These are phyloP conservation scores for Gopherus flavomarginatus DNA, from an alignment of 2,113 vertebrate genomes.

Conservation along the genomic window DNA sequence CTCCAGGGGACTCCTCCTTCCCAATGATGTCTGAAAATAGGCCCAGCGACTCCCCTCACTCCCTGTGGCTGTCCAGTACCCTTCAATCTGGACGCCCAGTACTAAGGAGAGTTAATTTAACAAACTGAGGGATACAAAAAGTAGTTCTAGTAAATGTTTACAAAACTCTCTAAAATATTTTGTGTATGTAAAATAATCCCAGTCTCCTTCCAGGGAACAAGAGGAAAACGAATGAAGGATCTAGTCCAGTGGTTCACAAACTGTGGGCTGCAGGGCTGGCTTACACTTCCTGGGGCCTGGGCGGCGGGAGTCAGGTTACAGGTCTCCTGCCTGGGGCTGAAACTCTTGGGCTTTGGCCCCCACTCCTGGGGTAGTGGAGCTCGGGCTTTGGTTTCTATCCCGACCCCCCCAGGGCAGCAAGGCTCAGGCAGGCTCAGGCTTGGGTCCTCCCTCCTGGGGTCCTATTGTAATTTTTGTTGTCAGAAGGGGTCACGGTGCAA, in stretches of 20 bases:
- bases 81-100: background rate
- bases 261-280: no score
- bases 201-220: background rate
- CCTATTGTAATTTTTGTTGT: no score
- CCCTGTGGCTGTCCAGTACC: background rate
- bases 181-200: background rate
- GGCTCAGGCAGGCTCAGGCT: no score
- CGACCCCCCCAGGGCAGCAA: no score
- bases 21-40: background rate
- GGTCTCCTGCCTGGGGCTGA: no score
- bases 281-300: no score
- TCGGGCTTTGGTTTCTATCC: no score
- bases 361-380: no score
- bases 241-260: background rate
- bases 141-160: background rate
- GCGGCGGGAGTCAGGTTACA: no score
- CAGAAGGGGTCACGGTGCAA: no score
- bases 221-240: background rate
- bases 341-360: no score
- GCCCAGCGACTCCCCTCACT: background rate
- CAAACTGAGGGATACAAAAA: background rate
- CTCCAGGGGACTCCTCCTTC: background rate
- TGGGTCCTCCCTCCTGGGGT: no score
- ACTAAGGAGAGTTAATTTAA: background rate
- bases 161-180: background rate